phyloP scores from a whole-genome alignment of 2,797 vertebrate genomes.

The Chloroceryle amazona region DNA sequence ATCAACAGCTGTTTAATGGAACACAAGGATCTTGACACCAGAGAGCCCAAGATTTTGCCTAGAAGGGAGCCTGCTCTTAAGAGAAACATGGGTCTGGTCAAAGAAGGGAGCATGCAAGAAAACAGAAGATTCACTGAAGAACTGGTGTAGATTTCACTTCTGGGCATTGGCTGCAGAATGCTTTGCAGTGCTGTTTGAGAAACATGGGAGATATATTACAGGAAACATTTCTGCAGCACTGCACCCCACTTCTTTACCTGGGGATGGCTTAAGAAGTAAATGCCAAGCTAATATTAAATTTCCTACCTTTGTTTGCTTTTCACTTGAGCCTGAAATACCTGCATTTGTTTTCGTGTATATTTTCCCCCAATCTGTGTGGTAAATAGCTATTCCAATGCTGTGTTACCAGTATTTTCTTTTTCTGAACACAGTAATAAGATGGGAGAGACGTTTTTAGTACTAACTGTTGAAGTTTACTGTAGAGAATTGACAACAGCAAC shows the following conservation, averaged over 20 bases:
- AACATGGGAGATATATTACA: rapidly evolving
- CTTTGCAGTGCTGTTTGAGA: background rate
- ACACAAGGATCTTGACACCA: background rate
- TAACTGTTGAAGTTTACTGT: background rate
- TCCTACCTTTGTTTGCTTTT: background rate
- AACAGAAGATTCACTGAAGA: background rate
- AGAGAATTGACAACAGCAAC: background rate
- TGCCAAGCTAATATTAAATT: background rate
- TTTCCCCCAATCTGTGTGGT: background rate
- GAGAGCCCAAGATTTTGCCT: background rate
- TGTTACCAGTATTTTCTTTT: background rate
- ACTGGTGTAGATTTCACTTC: background rate
- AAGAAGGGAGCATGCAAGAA: background rate
- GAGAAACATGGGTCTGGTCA: background rate
- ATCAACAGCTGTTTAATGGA: background rate
- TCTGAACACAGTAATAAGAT: background rate
- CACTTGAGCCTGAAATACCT: background rate
- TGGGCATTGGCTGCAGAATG: background rate
- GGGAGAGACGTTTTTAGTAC: background rate
- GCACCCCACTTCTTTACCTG: background rate
- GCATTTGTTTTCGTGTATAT: background rate
- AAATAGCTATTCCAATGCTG: background rate
- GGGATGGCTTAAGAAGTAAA: background rate
- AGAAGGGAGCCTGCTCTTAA: background rate
- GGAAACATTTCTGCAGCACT: background rate